Conservation (phyloP, 1,140 invertebrate genomes). For the Centruroides sculpturatus region DNA sequence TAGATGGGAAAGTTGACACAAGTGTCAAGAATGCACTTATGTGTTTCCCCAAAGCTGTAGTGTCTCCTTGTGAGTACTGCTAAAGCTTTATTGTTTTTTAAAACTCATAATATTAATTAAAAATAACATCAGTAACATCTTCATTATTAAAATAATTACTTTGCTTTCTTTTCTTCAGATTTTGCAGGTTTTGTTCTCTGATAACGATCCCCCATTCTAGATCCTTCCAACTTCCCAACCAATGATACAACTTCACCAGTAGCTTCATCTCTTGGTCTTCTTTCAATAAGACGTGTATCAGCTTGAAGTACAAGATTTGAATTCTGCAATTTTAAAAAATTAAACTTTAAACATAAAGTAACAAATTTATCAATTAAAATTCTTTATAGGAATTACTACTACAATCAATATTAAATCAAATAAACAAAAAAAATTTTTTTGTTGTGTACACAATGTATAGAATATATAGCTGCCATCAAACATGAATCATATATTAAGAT, state of each 20-base stretch:
- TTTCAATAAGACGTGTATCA: conserved; percentile 92
- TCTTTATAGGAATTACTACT: neutral
- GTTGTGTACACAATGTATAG: too few species aligned
- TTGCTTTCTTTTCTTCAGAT: conserved; percentile 74
- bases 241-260: conserved; percentile 96
- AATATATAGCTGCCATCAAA: too few species aligned
- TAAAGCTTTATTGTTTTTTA: too few species aligned
- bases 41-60: too few species aligned
- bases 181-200: conserved; percentile 67
- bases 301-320: conserved; percentile 99
- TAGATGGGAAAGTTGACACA: too few species aligned
- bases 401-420: conserved; percentile 1
- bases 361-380: neutral
- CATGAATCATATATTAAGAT: too few species aligned
- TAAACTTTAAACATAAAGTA: conserved; percentile 10
- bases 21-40: too few species aligned
- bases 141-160: conserved; percentile 37
- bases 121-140: neutral
- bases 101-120: too few species aligned
- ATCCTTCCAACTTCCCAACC: conserved; percentile 78
- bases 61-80: too few species aligned
- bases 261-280: conserved; percentile 93
- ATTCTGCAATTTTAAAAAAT: conserved; percentile 52
- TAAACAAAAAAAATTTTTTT: too few species aligned
- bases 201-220: conserved; percentile 88